Conservation (phyloP, 1,140 invertebrate genomes). For the Atopsyche davidsoni region DNA sequence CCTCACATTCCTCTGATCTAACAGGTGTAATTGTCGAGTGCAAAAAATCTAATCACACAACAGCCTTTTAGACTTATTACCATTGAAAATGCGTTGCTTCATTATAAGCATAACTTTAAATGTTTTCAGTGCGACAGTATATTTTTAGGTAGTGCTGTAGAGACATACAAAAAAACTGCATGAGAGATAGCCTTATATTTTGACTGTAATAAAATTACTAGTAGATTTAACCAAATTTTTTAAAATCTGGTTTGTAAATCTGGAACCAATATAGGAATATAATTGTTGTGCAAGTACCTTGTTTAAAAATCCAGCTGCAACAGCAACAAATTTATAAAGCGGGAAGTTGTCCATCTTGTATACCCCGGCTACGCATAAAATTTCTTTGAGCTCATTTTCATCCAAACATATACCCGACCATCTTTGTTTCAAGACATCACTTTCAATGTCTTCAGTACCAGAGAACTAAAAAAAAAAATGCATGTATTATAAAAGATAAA, state of each 20-base stretch:
- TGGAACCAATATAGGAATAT: too few species aligned
- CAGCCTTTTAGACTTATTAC: too few species aligned
- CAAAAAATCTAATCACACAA: too few species aligned
- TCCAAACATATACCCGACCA: slow-evolving; percentile 63
- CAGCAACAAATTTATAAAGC: slow-evolving; percentile 61
- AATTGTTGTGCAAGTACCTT: slow-evolving; percentile 45
- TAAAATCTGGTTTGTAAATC: neutral
- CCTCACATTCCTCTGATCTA: too few species aligned
- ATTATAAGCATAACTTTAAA: too few species aligned
- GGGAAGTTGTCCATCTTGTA: slow-evolving; percentile 45
- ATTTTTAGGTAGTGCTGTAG: too few species aligned
- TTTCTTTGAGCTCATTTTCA: slow-evolving; percentile 52
- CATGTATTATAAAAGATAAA: too few species aligned
- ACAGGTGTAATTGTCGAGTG: too few species aligned
- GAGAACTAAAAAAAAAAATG: slow-evolving; percentile 39
- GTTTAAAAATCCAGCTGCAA: slow-evolving; percentile 57
- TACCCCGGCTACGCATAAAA: slow-evolving; percentile 59
- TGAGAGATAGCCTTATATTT: too few species aligned
- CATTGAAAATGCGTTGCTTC: too few species aligned
- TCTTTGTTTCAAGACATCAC: slow-evolving; percentile 46
- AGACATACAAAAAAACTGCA: slow-evolving; percentile 7
- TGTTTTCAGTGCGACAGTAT: too few species aligned
- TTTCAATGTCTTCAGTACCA: slow-evolving; percentile 36
- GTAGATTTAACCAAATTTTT: neutral
- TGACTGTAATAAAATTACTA: neutral